Conservation (phyloP, 2,113 vertebrate genomes). For the Labeo rohita region DNA sequence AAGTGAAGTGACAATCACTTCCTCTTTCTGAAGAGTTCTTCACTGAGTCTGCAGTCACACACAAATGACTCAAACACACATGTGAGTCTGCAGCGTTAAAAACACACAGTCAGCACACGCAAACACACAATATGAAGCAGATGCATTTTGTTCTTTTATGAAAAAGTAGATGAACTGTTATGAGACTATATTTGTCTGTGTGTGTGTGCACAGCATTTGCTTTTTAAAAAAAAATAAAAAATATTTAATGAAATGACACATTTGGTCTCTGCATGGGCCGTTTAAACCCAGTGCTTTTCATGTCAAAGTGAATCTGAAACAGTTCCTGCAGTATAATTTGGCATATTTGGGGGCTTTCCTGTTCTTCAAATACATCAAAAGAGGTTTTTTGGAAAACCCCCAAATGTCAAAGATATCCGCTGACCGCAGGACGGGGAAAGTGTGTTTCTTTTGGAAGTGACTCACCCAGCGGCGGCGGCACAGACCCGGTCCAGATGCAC, state of each 20-base stretch:
- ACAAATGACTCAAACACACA: neutral
- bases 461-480: neutral
- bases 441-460: neutral
- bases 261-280: neutral
- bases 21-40: neutral
- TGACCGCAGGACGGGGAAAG: conserved; percentile 2
- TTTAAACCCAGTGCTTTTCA: neutral
- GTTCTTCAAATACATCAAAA: conserved; percentile 29
- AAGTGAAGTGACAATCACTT: neutral
- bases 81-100: neutral
- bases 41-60: neutral
- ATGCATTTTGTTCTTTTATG: too few relatives aligned
- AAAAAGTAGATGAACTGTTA: too few relatives aligned
- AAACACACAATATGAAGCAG: too few relatives aligned
- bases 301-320: neutral
- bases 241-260: neutral
- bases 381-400: neutral
- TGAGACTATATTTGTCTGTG: too few relatives aligned
- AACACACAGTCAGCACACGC: neutral
- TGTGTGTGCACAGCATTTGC: too few relatives aligned
- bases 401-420: conserved; percentile 3
- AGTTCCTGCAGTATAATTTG: neutral
- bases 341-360: neutral
- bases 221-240: neutral
- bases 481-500: neutral